Evolutionary conservation across 2,888 invertebrate species (phyloP).

Genomic region (Apodemia zela): DNA sequence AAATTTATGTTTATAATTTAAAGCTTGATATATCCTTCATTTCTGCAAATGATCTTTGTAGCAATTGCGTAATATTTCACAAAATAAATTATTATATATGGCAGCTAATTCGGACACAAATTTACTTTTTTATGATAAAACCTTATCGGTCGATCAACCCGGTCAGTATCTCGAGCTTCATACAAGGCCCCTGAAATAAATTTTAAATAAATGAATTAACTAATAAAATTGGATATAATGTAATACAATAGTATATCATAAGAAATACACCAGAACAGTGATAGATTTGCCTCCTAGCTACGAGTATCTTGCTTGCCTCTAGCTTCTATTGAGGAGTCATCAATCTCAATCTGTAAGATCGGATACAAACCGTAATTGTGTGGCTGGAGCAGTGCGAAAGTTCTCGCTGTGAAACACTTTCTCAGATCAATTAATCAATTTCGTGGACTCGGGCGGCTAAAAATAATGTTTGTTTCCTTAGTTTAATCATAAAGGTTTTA

Average conservation of each 20-base stretch:
- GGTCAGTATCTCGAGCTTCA: conserved; percentile 20
- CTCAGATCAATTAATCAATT: conserved; percentile 20
- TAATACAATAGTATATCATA: too few species aligned
- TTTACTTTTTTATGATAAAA: conserved; percentile 33
- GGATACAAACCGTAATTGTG: not conserved
- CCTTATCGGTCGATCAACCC: conserved; percentile 67
- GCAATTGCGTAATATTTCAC: too few species aligned
- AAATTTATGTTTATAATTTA: too few species aligned
- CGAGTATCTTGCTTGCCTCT: not conserved
- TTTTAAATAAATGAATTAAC: too few species aligned
- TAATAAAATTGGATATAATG: too few species aligned
- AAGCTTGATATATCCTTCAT: too few species aligned
- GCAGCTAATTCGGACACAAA: conserved; percentile 31
- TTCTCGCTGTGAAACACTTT: conserved; percentile 15
- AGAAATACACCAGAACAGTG: too few species aligned
- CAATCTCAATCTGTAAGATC: not conserved
- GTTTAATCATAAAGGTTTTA: not conserved
- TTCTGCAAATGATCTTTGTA: too few species aligned
- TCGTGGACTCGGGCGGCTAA: not conserved
- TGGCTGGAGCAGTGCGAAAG: not conserved
- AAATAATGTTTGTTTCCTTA: not conserved
- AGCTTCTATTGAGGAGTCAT: not conserved
- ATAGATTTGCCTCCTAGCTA: too few species aligned
- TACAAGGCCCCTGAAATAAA: too few species aligned
- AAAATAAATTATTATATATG: conserved; percentile 3